These are phyloP conservation scores for Chrysomallon squamiferum DNA, from an alignment of 1,140 invertebrate species.

Conservation along the genomic window DNA sequence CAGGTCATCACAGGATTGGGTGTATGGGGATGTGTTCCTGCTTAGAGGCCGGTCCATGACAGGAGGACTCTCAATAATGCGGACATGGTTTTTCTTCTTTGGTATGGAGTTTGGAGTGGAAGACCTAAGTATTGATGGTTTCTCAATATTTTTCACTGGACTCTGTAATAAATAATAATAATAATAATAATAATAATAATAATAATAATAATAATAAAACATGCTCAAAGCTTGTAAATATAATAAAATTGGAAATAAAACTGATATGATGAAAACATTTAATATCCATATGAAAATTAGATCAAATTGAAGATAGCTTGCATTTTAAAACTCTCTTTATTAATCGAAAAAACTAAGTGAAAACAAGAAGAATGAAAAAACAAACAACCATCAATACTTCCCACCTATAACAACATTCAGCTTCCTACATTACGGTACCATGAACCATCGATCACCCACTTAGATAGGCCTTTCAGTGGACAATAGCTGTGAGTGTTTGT, in stretches of 20 bases:
- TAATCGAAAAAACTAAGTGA: background rate
- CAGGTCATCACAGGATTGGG: constrained; percentile 2
- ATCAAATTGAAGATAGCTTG: too few relatives aligned
- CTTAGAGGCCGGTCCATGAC: constrained; percentile 11
- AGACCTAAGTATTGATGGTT: constrained; percentile 16
- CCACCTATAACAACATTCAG: background rate
- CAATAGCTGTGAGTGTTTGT: too few relatives aligned
- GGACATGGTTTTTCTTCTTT: constrained; percentile 39
- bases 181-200: too few relatives aligned
- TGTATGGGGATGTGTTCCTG: background rate
- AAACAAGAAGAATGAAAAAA: background rate
- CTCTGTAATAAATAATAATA: background rate
- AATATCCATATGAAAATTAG: too few relatives aligned
- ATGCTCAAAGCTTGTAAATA: too few relatives aligned
- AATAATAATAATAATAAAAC: too few relatives aligned
- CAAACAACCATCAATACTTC: background rate
- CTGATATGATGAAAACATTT: too few relatives aligned
- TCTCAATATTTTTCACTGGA: constrained; percentile 3
- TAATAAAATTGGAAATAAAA: too few relatives aligned
- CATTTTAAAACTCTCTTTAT: too few relatives aligned
- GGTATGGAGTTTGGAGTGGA: constrained; percentile 15
- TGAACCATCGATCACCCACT: too few relatives aligned
- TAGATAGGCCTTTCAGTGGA: too few relatives aligned
- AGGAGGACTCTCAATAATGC: constrained; percentile 33
- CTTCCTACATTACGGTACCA: too few relatives aligned